Percentiles rank a stretch among this genome's conserved stretches.
These are phyloP conservation scores for Dysmachus trigonus DNA, from an alignment of 2,888 invertebrate species.

Conservation along the genomic window DNA sequence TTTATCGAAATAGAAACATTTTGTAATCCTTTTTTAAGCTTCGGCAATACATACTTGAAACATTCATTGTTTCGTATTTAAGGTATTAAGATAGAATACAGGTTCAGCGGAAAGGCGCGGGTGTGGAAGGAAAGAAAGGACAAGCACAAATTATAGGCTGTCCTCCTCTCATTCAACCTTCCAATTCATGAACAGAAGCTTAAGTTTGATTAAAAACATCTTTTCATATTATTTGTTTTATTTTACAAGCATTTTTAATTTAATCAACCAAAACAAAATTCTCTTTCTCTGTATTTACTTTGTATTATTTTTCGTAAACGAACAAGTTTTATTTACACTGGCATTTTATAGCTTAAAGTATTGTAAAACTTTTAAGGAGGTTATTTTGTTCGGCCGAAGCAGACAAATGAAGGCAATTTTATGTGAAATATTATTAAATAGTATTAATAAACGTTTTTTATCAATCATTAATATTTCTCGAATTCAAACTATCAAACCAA, in stretches of 20 bases:
- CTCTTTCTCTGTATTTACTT: not conserved
- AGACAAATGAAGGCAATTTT: not conserved
- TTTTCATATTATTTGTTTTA: not conserved
- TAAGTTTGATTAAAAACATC: not conserved
- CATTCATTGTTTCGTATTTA: not conserved
- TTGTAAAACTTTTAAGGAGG: not conserved
- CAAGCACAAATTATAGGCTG: conserved; percentile 10
- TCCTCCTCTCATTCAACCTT: not conserved
- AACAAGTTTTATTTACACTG: not conserved
- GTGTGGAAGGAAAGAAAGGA: not conserved
- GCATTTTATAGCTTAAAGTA: not conserved
- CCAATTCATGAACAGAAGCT: not conserved
- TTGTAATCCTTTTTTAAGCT: not conserved
- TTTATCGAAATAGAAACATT: not conserved
- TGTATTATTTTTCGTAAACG: not conserved
- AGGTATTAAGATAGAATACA: not conserved
- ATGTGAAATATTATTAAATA: too few species aligned
- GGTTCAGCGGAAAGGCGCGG: not conserved
- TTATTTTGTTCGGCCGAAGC: not conserved
- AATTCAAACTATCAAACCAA: too few species aligned
- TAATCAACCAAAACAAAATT: not conserved
- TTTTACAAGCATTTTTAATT: not conserved
- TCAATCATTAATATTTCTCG: too few species aligned
- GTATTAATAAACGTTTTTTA: not conserved
- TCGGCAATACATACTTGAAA: not conserved